Conservation (phyloP, 1,140 invertebrate species). For the Ladona fulva region DNA sequence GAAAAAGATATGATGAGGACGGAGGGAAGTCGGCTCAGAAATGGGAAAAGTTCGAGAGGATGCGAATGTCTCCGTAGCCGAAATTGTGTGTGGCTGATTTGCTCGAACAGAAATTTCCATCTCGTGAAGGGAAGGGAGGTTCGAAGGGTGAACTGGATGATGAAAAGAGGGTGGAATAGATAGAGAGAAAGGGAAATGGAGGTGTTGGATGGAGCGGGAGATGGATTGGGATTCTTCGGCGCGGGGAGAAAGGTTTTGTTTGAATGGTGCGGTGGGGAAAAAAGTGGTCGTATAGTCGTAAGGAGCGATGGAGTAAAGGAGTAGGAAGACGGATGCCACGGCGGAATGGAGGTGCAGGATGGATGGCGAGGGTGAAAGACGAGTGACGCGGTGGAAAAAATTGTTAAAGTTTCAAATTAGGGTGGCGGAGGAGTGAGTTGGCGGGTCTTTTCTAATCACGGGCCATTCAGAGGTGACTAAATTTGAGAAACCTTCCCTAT, state of each 20-base stretch:
- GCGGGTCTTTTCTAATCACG: not conserved
- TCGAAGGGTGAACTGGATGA: not conserved
- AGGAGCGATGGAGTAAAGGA: not conserved
- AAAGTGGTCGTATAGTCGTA: not conserved
- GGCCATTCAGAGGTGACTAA: too few relatives aligned
- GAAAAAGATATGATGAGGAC: too few relatives aligned
- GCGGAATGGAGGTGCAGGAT: not conserved
- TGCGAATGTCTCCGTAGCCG: not conserved
- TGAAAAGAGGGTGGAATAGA: not conserved
- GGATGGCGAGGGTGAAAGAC: not conserved
- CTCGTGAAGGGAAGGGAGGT: not conserved
- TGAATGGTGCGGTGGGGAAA: not conserved
- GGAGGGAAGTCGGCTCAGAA: not conserved
- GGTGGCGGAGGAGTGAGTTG: not conserved
- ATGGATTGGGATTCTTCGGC: not conserved
- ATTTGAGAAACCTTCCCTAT: too few relatives aligned
- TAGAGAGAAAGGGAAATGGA: not conserved
- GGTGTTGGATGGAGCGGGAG: not conserved
- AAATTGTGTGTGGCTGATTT: not conserved
- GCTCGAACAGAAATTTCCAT: constrained; percentile 3
- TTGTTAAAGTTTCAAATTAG: not conserved
- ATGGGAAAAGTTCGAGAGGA: not conserved
- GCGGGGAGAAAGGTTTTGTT: too few relatives aligned
- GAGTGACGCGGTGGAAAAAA: not conserved
- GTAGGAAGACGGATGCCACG: not conserved